A percentile compares a stretch with the other conserved stretches of the same genome.
Evolutionary conservation across 2,113 vertebrate species (phyloP).

Genomic region (Antigone vipio): DNA sequence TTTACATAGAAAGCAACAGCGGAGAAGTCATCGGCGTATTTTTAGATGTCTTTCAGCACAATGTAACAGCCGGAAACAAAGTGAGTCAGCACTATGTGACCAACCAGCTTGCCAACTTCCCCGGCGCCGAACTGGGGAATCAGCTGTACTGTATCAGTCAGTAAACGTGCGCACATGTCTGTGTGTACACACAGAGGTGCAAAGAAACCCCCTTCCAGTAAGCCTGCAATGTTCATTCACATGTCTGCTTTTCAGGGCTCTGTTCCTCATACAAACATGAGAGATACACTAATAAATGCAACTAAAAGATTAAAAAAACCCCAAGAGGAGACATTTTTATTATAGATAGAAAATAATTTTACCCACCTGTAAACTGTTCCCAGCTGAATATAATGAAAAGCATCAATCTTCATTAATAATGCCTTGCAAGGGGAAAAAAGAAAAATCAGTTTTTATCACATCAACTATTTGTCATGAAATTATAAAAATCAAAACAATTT

Average conservation of each 20-base stretch:
- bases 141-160: not conserved
- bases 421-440: constrained; percentile 72
- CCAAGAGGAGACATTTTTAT: not conserved
- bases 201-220: not conserved
- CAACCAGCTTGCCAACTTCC: not conserved
- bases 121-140: not conserved
- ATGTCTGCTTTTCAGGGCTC: not conserved
- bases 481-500: not conserved
- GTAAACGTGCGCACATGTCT: not conserved
- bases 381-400: constrained; percentile 96
- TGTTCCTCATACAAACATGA: not conserved
- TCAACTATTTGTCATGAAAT: not conserved
- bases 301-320: not conserved
- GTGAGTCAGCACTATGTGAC: constrained; percentile 45
- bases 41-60: constrained; percentile 56
- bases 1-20: not conserved
- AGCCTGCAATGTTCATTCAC: not conserved
- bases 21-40: constrained; percentile 27
- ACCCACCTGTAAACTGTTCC: constrained; percentile 83
- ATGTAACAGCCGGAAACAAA: constrained; percentile 53
- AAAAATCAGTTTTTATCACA: not conserved
- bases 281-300: not conserved
- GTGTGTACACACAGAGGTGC: not conserved
- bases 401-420: constrained; percentile 97
- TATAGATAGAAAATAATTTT: not conserved